Base-by-base conservation (phyloP, 2,797 vertebrate species). In the Acomys russatus region DNA sequence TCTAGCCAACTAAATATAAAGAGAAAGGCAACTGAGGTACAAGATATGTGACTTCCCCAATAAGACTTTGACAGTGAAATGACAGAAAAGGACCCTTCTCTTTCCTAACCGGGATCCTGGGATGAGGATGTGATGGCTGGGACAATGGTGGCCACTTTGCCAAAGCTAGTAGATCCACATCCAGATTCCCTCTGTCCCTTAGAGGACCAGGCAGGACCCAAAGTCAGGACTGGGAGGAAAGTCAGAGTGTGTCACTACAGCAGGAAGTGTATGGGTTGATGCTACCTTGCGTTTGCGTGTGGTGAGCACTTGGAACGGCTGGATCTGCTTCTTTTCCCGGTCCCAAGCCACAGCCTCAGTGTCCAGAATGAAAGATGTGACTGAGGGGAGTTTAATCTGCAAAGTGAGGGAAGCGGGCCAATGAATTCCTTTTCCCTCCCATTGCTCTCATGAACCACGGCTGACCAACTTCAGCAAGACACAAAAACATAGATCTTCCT, bases 321-420 rank as follows among this genome's bases (percentile, higher is more conserved):
- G 99, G 94, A 99, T 99, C 97, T 99, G 99, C 88, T 99, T 99
- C 98, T 99, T 99, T 96, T 99, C 99, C 4, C 97, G 97, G 96
- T 99, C 99, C 99, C 99, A 99, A 30, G 99, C 99, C 89, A 99
- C 99, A 0, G 99, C 99, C 96, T 99, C 99, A 0, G 99, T 92
- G 96, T 99, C 99, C 97, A 99, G 97, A 73, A 99, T 99, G 49
- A 99, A 99, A 28, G 99, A 99, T 0, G 98, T 97, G 88, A 99
- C 99, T 0, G 98, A 98, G 0, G 97, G 98, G 96, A 98, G 99
- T 98, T 98, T 99, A 90, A 99, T 98, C 99, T 99, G 97, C 10
- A 83, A 77, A 92, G 14, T 0, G 88, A 59, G 88, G 83, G 15
- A 94, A 12, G 28, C 18, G 10, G 10, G 15, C 61, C 88, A 80